These are phyloP conservation scores for Aphaenogaster ashmeadi DNA, from an alignment of 1,140 invertebrate species.

Conservation along the genomic window DNA sequence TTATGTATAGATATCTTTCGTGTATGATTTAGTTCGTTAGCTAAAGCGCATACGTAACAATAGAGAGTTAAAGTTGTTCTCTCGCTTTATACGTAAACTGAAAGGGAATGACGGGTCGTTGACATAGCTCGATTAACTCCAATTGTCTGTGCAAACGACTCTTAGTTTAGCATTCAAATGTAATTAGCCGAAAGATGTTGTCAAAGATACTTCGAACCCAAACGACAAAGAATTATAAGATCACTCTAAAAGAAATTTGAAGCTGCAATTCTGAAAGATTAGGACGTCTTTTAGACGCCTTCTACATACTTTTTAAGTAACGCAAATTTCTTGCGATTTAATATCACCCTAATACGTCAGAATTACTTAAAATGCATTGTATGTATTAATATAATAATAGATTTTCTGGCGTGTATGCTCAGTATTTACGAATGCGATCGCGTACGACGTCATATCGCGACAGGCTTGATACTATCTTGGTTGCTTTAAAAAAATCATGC, in stretches of 20 bases:
- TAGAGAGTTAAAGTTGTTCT: background rate
- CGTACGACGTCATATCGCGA: background rate
- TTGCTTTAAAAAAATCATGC: conserved; percentile 55
- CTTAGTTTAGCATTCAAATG: conserved; percentile 3
- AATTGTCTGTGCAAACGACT: background rate
- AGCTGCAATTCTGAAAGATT: background rate
- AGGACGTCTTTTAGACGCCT: background rate
- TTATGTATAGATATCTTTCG: background rate
- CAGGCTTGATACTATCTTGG: conserved; percentile 21
- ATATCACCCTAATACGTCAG: background rate
- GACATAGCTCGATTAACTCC: conserved; percentile 14
- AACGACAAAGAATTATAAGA: background rate
- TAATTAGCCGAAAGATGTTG: conserved; percentile 20
- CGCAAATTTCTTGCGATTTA: background rate
- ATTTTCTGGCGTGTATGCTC: conserved; percentile 1
- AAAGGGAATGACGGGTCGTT: background rate
- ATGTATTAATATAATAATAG: background rate
- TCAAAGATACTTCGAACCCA: background rate
- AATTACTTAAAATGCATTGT: background rate
- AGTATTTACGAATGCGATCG: background rate
- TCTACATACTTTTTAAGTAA: background rate
- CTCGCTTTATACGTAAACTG: background rate
- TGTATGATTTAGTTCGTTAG: background rate
- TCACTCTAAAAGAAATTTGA: background rate
- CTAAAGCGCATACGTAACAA: background rate